Base-by-base conservation (phyloP, 2,888 invertebrate species). In the Aphidius colemani region DNA sequence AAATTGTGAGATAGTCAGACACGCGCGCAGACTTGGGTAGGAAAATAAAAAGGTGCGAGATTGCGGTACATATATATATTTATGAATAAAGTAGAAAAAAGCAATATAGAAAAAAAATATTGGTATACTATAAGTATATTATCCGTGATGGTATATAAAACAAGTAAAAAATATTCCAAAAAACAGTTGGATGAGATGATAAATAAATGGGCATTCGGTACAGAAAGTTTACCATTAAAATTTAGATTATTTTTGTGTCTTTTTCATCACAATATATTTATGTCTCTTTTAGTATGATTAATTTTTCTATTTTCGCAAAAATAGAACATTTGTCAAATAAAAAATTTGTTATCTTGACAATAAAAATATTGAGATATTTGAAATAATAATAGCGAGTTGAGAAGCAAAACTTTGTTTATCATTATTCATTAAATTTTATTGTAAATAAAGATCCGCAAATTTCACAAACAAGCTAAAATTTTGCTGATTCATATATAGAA, bases 161-260 rank as follows among this genome's bases (percentile, higher is more conserved):
- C 40, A 57, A 59, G 55, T 55, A 59, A 39, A 62, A 64, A 67
- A 63, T 66, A 68, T 64, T 64, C 53, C 53, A 13, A 56, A 53
- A 59, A 44, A 11, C 30, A 48, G 43, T 8, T n/a, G 13, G 53
- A 43, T 55, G 43, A 48, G 40, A 55, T 55, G 48, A 59, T 39
- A 64, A 56, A 64, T 53, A 59, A 53, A 64, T 49, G 59, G 53
- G 43, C 55, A 49, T 64, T 64, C 55, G 59, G 57, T 45, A 40
- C 39, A 57, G 48, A 3, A 30, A 30, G 30, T 30, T 30, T 30
- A 30, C 30, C 5, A 30, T 30, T 30, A 30, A 30, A 30, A 30
- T 30, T 30, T 30, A 5, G 30, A 30, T 64, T 64, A 64, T 64
- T 30, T 30, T 59, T 64, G 59, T 59, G 59, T 64, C 59, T 59